Evolutionary conservation across 2,888 invertebrate species (phyloP).

Genomic region (Tetranychus truncatus): DNA sequence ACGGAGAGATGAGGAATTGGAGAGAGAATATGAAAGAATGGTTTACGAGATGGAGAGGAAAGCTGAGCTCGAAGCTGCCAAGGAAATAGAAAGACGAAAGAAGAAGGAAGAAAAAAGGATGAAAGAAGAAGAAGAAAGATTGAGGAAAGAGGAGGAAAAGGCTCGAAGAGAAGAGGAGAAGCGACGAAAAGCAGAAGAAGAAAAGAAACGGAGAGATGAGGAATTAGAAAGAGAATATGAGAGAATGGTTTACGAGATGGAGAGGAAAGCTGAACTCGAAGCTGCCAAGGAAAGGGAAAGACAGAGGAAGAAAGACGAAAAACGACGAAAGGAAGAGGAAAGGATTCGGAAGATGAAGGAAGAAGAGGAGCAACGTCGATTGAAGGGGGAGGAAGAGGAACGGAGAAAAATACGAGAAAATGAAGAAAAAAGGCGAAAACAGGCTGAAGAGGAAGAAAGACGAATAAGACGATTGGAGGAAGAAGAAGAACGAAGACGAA

Average conservation of each 20-base stretch:
- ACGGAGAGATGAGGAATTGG: slow-evolving; percentile 5
- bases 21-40: neutral
- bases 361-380: neutral
- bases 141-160: slow-evolving; percentile 8
- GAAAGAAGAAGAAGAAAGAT: slow-evolving; percentile 9
- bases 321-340: neutral
- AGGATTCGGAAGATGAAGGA: neutral
- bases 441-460: neutral
- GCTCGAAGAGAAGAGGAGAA: slow-evolving; percentile 9
- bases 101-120: slow-evolving; percentile 8
- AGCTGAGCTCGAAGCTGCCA: neutral
- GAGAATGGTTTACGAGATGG: neutral
- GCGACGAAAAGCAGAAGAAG: neutral
- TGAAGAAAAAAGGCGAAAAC: neutral
- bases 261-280: neutral
- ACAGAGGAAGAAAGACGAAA: neutral
- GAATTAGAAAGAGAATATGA: neutral
- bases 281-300: neutral
- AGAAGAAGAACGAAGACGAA: neutral
- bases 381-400: neutral
- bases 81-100: neutral
- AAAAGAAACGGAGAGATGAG: neutral
- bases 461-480: neutral
- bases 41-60: neutral
- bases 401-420: neutral